phyloP scores from a whole-genome alignment of 1,140 invertebrate species.

The Lepidurus packardi region DNA sequence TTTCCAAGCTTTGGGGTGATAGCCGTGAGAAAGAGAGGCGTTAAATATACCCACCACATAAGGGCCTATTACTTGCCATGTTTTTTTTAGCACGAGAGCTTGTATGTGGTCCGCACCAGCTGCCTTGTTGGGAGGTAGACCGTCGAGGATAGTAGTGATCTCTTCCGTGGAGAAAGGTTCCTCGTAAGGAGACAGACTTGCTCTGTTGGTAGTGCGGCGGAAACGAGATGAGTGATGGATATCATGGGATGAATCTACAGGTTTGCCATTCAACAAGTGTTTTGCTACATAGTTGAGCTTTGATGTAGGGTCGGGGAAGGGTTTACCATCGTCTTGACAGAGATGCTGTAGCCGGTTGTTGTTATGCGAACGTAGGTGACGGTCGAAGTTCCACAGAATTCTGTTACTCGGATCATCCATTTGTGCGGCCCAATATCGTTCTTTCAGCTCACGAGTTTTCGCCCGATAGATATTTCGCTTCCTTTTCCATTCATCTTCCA shows the following conservation, averaged over 20 bases:
- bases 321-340: background rate
- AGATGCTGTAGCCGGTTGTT: background rate
- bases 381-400: background rate
- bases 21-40: background rate
- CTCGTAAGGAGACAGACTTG: background rate
- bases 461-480: background rate
- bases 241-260: no score
- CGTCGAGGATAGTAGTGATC: background rate
- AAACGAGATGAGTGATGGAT: no score
- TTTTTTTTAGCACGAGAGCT: slow-evolving; percentile 1
- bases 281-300: no score
- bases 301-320: no score
- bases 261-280: no score
- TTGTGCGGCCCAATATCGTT: background rate
- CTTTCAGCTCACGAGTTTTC: background rate
- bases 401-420: background rate
- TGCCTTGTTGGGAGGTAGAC: background rate
- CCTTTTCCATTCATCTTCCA: background rate
- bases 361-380: background rate
- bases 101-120: slow-evolving; percentile 13
- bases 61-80: background rate
- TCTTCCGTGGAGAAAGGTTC: background rate
- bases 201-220: background rate
- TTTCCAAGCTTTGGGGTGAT: background rate
- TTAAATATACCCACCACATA: background rate